Conservation (phyloP, 2,113 vertebrate genomes). For the Pleuronectes platessa region DNA sequence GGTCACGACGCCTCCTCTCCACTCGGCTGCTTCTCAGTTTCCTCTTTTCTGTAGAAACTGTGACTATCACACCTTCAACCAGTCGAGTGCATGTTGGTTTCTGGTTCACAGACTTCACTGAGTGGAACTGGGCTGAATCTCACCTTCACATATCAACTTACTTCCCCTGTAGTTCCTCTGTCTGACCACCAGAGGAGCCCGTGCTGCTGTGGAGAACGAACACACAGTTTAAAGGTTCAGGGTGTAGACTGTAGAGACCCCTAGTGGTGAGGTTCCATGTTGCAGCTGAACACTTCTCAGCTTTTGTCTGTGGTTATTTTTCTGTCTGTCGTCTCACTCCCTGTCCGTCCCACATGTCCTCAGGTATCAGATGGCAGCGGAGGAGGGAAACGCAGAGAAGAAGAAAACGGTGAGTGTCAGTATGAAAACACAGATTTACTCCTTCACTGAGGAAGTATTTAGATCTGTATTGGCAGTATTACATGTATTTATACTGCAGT, state of each 20-base stretch:
- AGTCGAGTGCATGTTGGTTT: neutral
- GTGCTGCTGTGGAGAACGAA: too few species aligned
- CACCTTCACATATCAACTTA: neutral
- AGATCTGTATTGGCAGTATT: neutral
- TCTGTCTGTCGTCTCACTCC: neutral
- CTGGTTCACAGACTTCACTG: neutral
- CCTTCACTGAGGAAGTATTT: neutral
- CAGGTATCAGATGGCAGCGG: constrained; percentile 83
- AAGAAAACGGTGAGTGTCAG: constrained; percentile 69
- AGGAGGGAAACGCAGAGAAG: constrained; percentile 73
- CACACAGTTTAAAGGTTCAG: too few species aligned
- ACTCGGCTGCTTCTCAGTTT: too few species aligned
- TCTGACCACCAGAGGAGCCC: constrained; percentile 35
- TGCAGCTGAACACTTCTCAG: too few species aligned
- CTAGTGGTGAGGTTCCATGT: too few species aligned
- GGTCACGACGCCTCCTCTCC: neutral
- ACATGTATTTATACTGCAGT: neutral
- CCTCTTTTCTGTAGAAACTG: too few species aligned
- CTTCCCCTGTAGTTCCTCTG: constrained; percentile 4
- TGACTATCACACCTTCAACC: too few species aligned
- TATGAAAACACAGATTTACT: neutral
- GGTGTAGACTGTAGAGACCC: too few species aligned
- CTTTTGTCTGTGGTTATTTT: too few species aligned
- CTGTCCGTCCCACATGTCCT: neutral
- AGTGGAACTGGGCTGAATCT: neutral